Evolutionary conservation across 2,888 invertebrate species (phyloP).

Genomic region (Ichneumon xanthorius): DNA sequence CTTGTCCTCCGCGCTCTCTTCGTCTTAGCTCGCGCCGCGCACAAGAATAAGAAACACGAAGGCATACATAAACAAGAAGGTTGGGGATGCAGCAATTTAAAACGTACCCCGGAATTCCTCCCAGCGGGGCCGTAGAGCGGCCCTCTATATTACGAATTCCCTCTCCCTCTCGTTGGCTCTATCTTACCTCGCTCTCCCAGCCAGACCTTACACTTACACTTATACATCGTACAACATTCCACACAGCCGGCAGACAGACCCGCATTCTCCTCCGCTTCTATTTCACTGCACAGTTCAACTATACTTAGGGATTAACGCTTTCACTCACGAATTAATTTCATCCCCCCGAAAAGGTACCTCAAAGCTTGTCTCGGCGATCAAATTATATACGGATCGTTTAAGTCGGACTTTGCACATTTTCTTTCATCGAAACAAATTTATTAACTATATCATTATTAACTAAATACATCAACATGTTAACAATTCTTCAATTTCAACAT

Average conservation of each 20-base stretch:
- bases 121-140: conserved; percentile 84
- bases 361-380: background rate
- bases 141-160: conserved; percentile 85
- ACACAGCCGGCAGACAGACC: conserved; percentile 25
- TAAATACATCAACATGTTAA: no score
- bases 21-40: conserved; percentile 74
- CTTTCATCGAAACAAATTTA: no score
- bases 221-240: conserved; percentile 19
- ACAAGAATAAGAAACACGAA: conserved; percentile 85
- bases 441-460: no score
- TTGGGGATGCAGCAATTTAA: conserved; percentile 85
- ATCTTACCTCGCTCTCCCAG: conserved; percentile 46
- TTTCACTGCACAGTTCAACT: background rate
- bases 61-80: conserved; percentile 85
- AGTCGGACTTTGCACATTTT: no score
- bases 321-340: conserved; percentile 9
- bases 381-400: no score
- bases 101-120: conserved; percentile 85
- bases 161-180: conserved; percentile 71
- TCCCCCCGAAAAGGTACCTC: background rate
- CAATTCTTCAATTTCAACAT: no score
- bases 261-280: conserved; percentile 43
- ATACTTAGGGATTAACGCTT: conserved; percentile 20
- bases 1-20: conserved; percentile 36
- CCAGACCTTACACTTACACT: conserved; percentile 7